Evolutionary conservation across 2,113 vertebrate genomes (phyloP), one percentile per base, ranked within the genome.

Genomic region (Ondatra zibethicus): DNA sequence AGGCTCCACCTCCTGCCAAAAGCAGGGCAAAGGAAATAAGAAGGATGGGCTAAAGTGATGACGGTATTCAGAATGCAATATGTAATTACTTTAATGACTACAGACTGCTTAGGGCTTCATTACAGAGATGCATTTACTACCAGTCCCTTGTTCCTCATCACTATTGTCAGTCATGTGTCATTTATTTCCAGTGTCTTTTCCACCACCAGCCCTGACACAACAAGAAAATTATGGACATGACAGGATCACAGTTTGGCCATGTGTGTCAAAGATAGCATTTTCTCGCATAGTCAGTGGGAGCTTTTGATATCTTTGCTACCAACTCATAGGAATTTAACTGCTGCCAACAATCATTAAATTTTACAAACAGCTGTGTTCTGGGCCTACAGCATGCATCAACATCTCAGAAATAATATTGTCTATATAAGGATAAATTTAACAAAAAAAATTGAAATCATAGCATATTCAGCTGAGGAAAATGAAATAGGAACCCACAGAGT

Each of bases 401-500:
- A 81, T 95, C 97, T 94, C 94, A 66, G 72, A 96, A 93, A 91
- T 89, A 96, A 97, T 96, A 82, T 7, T 94, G 0, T 95, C 85
- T 97, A 36, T 3, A 66, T 94, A 94, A 77, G 3, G 1, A 42
- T 93, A 94, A 94, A 97, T 96, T 97, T 97, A 96, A 97, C 97
- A 96, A 96, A 75, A 97, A 73, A 97, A 97, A 82, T n/a, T 75
- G 89, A 98, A 98, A 97, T 96, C 93, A 96, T 91, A 96, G 94
- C 95, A 94, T 96, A 98, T 97, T 98, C 96, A 94, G 84, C 95
- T 95, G 97, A 97, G 80, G 70, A 98, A 97, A 97, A 98, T 98
- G 95, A 98, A 98, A 98, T 96, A 98, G 98, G 98, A 98, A 97
- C 98, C 93, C 96, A 97, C 95, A 88, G 96, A 97, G 92, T 98